Evolutionary conservation across 2,797 vertebrate genomes (phyloP).

Genomic region (Odontamblyopus rebecca): DNA sequence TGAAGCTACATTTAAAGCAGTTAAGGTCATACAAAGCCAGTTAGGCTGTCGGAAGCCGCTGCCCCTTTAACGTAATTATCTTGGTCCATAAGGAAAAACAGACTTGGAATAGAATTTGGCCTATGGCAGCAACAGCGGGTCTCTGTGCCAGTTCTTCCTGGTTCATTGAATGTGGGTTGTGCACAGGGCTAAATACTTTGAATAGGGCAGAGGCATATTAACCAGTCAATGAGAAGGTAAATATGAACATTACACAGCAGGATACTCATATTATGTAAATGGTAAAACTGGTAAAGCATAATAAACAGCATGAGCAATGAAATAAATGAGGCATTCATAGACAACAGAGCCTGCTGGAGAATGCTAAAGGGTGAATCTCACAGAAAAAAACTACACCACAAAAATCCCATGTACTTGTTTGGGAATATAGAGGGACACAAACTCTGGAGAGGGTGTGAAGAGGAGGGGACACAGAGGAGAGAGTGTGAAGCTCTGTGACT

Average conservation of each 20-base stretch:
- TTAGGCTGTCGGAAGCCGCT: neutral
- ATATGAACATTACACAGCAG: constrained; percentile 11
- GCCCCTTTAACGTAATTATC: neutral
- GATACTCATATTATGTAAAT: constrained; percentile 12
- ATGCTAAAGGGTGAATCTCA: neutral
- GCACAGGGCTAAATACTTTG: constrained; percentile 35
- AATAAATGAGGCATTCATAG: constrained; percentile 40
- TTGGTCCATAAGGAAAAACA: constrained; percentile 37
- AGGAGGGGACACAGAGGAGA: neutral
- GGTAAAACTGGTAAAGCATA: constrained; percentile 5
- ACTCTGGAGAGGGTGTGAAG: neutral
- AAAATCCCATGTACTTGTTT: neutral
- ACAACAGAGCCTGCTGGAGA: constrained; percentile 22
- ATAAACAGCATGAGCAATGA: constrained; percentile 20
- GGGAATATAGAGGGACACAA: neutral
- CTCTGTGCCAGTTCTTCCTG: constrained; percentile 47
- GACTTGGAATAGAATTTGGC: constrained; percentile 33
- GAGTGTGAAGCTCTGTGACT: neutral
- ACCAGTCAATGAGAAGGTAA: constrained; percentile 4
- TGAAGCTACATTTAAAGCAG: no score
- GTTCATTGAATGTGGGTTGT: constrained; percentile 33
- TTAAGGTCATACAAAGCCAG: no score
- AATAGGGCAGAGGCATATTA: constrained; percentile 24
- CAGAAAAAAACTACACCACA: neutral
- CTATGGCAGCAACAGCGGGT: constrained; percentile 40